Percentiles rank a stretch among this genome's conserved stretches.
phyloP scores from a whole-genome alignment of 1,140 invertebrate species.

The Megalopta genalis region DNA sequence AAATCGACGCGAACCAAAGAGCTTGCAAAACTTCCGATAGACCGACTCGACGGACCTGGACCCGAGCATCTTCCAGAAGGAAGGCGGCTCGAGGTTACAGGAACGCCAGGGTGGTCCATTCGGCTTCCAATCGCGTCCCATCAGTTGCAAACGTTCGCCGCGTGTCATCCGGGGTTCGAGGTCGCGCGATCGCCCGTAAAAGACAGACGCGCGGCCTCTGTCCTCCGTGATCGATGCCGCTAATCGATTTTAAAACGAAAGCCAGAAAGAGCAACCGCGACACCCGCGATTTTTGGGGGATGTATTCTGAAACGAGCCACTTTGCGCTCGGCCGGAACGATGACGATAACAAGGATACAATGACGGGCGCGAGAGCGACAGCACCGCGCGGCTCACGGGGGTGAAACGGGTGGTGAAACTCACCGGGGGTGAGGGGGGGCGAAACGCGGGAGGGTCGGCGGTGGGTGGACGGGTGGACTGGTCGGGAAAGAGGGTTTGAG shows the following conservation, averaged over 20 bases:
- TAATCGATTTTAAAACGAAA: conserved; percentile 48
- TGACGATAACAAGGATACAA: conserved; percentile 63
- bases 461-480: too few species aligned
- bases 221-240: conserved; percentile 27
- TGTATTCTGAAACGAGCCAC: conserved; percentile 44
- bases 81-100: too few species aligned
- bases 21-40: neutral
- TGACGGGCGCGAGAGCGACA: conserved; percentile 58
- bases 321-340: conserved; percentile 53
- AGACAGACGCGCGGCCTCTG: neutral
- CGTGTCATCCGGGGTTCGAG: neutral
- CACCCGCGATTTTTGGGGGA: conserved; percentile 39
- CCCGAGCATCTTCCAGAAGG: neutral
- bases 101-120: too few species aligned
- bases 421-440: neutral
- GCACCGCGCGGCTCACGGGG: conserved; percentile 44
- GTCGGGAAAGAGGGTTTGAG: conserved; percentile 8
- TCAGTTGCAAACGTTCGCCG: conserved; percentile 4
- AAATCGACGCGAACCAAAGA: too few species aligned
- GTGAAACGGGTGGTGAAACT: conserved; percentile 16
- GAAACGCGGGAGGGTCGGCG: conserved; percentile 17
- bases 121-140: neutral
- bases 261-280: conserved; percentile 45
- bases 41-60: neutral
- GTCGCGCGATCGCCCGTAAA: neutral